These are phyloP conservation scores for Dilophus febrilis DNA, from an alignment of 2,888 invertebrate species.

Conservation along the genomic window DNA sequence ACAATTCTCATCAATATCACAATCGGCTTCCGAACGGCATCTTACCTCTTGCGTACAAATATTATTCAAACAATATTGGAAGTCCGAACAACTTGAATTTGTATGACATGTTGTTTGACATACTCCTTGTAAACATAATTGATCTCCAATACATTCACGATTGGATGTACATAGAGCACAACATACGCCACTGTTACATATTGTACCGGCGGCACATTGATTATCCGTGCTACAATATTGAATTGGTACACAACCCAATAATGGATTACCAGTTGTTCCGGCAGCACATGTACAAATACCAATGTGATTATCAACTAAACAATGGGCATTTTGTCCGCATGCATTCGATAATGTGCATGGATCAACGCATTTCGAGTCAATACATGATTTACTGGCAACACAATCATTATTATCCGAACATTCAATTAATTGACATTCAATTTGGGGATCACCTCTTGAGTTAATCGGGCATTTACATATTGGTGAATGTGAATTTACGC, in stretches of 20 bases:
- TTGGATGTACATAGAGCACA: slow-evolving; percentile 58
- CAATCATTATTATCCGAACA: slow-evolving; percentile 68
- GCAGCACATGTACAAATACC: slow-evolving; percentile 69
- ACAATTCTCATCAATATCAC: slow-evolving; percentile 56
- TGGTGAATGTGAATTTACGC: slow-evolving; percentile 48
- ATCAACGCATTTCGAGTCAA: slow-evolving; percentile 62
- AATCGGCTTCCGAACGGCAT: slow-evolving; percentile 56
- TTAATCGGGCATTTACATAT: slow-evolving; percentile 58
- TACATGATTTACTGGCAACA: slow-evolving; percentile 48
- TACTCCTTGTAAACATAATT: slow-evolving; percentile 69
- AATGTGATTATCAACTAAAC: slow-evolving; percentile 57
- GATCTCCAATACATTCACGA: slow-evolving; percentile 70
- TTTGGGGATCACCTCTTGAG: slow-evolving; percentile 57
- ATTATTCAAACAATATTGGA: slow-evolving; percentile 66
- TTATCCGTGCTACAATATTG: slow-evolving; percentile 66
- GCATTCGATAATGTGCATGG: slow-evolving; percentile 67
- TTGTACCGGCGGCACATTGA: slow-evolving; percentile 70
- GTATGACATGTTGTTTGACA: slow-evolving; percentile 69
- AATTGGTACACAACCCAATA: slow-evolving; percentile 64
- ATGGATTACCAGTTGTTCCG: slow-evolving; percentile 73
- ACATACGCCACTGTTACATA: slow-evolving; percentile 68
- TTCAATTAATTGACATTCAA: slow-evolving; percentile 55
- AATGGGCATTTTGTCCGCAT: slow-evolving; percentile 66
- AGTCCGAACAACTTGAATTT: slow-evolving; percentile 68
- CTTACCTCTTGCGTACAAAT: slow-evolving; percentile 71